phyloP scores from a whole-genome alignment of 2,797 vertebrate genomes.

The Poecilia gillii region DNA sequence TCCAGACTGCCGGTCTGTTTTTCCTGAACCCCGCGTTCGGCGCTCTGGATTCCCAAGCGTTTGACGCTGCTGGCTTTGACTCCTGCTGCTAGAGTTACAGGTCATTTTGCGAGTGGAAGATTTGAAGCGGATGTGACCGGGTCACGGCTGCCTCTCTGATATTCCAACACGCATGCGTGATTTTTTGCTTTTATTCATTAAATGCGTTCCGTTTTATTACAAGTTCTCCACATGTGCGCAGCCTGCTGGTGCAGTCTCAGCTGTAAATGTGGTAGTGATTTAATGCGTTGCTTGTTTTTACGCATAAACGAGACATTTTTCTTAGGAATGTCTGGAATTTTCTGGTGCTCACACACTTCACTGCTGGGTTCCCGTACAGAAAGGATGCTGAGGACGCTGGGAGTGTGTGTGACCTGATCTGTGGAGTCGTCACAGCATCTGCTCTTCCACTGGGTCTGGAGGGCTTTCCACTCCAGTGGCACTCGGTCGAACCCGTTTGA shows the following conservation, averaged over 20 bases:
- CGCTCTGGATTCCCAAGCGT: not conserved
- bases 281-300: not conserved
- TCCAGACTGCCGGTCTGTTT: not conserved
- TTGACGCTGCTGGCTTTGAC: not conserved
- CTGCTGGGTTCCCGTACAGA: not conserved
- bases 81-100: not conserved
- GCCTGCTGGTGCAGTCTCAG: not conserved
- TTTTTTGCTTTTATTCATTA: not conserved
- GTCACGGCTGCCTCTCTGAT: not conserved
- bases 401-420: no score
- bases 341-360: not conserved
- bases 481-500: not conserved
- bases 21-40: not conserved
- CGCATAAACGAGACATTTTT: not conserved
- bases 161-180: no score
- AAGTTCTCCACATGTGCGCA: not conserved
- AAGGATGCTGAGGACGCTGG: not conserved
- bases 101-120: not conserved
- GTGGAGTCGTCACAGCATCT: not conserved
- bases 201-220: not conserved
- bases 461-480: not conserved
- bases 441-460: not conserved
- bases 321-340: not conserved
- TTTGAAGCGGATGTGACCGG: not conserved
- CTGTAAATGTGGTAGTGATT: not conserved